Evolutionary conservation across 2,113 vertebrate species (phyloP).

Genomic region (Cinclus mexicanus): DNA sequence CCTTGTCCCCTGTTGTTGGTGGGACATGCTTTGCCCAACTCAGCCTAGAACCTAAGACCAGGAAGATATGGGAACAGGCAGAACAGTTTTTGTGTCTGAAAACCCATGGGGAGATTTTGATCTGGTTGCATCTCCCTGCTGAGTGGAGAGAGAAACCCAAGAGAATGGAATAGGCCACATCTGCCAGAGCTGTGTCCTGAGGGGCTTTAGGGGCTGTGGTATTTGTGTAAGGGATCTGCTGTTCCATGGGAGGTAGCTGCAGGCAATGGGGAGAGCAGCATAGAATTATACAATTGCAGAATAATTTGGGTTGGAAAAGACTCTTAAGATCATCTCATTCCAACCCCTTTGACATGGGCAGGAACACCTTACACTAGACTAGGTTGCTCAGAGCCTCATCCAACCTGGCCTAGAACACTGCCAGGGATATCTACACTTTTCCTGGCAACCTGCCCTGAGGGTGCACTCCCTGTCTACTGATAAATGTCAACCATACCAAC

Average conservation of each 20-base stretch:
- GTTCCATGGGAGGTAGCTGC: background rate
- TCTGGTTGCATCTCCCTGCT: background rate
- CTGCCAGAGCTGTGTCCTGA: background rate
- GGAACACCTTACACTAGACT: background rate
- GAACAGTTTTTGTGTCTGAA: background rate
- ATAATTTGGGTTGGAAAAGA: background rate
- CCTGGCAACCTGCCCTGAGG: background rate
- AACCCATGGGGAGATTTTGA: background rate
- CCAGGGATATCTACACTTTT: background rate
- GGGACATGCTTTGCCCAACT: background rate
- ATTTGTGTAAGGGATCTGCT: background rate
- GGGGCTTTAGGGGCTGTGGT: background rate
- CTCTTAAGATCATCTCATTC: background rate
- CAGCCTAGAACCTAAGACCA: background rate
- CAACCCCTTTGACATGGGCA: background rate
- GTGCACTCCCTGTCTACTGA: background rate
- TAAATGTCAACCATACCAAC: fast-evolving
- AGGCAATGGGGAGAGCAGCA: background rate
- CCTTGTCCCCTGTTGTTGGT: background rate
- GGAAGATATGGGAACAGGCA: background rate
- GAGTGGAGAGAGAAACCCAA: background rate
- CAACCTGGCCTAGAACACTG: background rate
- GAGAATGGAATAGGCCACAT: background rate
- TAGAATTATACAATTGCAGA: background rate
- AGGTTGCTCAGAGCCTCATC: background rate